Conservation (phyloP, 2,113 vertebrate genomes). For the Rhadina sibilatrix region DNA sequence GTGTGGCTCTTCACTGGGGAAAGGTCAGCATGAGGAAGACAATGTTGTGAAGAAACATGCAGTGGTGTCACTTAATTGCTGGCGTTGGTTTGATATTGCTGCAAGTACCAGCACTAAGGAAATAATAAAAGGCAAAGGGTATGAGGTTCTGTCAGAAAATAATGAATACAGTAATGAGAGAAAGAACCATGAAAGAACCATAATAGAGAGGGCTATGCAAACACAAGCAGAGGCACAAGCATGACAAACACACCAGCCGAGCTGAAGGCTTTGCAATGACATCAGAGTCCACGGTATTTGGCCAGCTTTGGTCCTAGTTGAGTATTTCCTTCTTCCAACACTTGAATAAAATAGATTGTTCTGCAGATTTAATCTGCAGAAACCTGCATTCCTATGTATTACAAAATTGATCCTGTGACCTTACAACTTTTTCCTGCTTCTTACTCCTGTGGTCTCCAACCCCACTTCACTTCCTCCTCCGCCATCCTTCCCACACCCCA, state of each 20-base stretch:
- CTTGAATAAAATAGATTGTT: not conserved
- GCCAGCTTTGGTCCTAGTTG: not conserved
- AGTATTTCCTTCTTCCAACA: not conserved
- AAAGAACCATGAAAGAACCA: constrained; percentile 4
- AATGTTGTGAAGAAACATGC: not conserved
- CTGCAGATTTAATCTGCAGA: not conserved
- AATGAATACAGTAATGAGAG: constrained; percentile 36
- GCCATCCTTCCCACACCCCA: not conserved
- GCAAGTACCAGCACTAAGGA: not conserved
- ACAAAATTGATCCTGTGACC: not conserved
- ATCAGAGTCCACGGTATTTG: not conserved
- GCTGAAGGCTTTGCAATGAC: not conserved
- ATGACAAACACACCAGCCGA: not conserved
- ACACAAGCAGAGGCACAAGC: not conserved
- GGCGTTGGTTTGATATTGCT: constrained; percentile 19
- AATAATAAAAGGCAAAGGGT: constrained; percentile 23
- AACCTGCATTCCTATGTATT: not conserved
- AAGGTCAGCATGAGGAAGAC: not conserved
- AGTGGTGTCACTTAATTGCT: constrained; percentile 32
- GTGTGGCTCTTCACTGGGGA: not conserved
- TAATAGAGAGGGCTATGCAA: constrained; percentile 6
- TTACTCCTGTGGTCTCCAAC: not conserved
- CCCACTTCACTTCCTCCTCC: not conserved
- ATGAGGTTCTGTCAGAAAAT: constrained; percentile 41
- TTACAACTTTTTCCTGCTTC: not conserved